These are phyloP conservation scores for Siniperca knerii DNA, from an alignment of 2,113 vertebrate species.

Conservation along the genomic window DNA sequence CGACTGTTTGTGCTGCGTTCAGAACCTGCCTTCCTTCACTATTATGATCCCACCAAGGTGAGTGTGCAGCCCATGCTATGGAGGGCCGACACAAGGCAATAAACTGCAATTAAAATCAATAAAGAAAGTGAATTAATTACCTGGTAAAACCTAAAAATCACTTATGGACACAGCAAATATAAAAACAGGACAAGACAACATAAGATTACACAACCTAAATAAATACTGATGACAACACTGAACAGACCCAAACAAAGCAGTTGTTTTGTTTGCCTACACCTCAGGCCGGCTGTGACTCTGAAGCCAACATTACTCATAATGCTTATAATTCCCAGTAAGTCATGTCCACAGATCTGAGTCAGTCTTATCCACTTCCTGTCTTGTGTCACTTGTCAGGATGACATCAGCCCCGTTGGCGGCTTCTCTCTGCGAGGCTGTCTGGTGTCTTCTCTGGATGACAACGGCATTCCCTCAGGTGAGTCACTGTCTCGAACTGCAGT, in stretches of 20 bases:
- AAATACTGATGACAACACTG: not conserved
- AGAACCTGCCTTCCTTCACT: conserved; percentile 93
- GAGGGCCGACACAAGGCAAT: not conserved
- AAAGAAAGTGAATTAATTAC: not conserved
- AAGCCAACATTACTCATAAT: not conserved
- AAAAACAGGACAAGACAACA: not conserved
- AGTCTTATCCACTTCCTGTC: conserved; percentile 64
- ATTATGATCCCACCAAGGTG: conserved; percentile 95
- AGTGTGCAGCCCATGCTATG: conserved; percentile 3
- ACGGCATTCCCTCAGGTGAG: conserved; percentile 92
- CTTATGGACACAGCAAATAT: not conserved
- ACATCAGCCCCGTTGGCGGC: conserved; percentile 91
- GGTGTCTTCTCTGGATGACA: conserved; percentile 93
- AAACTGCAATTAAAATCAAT: not conserved
- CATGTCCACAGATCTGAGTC: conserved; percentile 7
- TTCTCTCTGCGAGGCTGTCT: conserved; percentile 93
- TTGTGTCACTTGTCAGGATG: conserved; percentile 84
- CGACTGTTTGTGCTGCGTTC: conserved; percentile 93
- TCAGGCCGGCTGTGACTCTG: not conserved
- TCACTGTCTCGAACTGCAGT: conserved; percentile 24
- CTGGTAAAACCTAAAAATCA: not conserved
- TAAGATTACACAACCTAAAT: not conserved
- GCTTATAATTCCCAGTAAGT: conserved; percentile 12
- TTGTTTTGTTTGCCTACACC: conserved; percentile 4
- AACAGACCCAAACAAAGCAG: not conserved